Evolutionary conservation across 2,888 invertebrate species (phyloP), one percentile per base, ranked within the genome.

Genomic region (Pristionchus exspectatus): DNA sequence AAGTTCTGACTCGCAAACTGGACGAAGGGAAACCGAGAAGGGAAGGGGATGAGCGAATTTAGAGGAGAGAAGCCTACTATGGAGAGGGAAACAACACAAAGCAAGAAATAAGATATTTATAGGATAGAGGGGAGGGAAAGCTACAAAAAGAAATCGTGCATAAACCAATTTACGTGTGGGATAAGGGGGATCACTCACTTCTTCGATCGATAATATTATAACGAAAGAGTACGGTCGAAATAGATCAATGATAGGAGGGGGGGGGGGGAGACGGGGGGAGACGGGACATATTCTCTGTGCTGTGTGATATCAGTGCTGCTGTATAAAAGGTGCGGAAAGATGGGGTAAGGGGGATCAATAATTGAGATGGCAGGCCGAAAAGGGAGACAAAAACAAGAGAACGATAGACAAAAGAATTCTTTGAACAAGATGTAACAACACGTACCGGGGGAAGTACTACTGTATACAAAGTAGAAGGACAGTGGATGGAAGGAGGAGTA

Each of bases 341-440:
- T 33, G 74, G 18, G 77, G 24, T 30, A 38, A 12, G 33, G 24
- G 74, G 18, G 38, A 38, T 38, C 30, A 33, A 74, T 44, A 50
- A 44, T 21, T n/a, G 44, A 30, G 30, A 74, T 38, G 30, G 30
- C 74, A 74, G 74, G 74, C 18, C 38, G n/a, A 33, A 21, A 12
- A 74, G 74, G 33, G 14, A 74, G 14, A 69, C 7, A 38, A 74
- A 33, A 77, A 72, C 72, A 33, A 33, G 72, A 50, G 30, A 77
- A 24, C 21, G 24, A 44, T 77, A 24, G 77, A n/a, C 77, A 77
- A 74, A 66, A 27, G 66, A 30, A 77, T 50, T 77, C 44, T 77
- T 77, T 77, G 77, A 77, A 77, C 77, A 77, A 77, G 77, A 44
- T 77, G 44, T 74, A 77, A 77, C 77, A 77, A 77, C 77, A 77